These are phyloP conservation scores for Holothuria leucospilota DNA, from an alignment of 53 echinoderm and acorn worm genomes.

Conservation along the genomic window DNA sequence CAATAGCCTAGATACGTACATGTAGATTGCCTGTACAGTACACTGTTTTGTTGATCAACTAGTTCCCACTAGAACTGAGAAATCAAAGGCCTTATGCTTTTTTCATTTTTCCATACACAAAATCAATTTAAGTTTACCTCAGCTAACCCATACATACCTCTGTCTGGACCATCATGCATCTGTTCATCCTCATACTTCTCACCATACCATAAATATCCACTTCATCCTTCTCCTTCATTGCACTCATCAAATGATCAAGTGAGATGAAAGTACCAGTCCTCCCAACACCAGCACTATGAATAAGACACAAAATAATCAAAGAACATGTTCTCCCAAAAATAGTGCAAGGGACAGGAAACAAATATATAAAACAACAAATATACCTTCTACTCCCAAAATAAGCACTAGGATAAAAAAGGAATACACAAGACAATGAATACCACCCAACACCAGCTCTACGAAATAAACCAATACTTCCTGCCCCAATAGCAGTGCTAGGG, in stretches of 20 bases:
- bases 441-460: neutral
- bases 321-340: too few relatives aligned
- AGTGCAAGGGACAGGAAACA: neutral
- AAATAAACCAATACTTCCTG: too few relatives aligned
- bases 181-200: slow-evolving; percentile 64
- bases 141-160: slow-evolving; percentile 56
- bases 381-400: neutral
- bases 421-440: neutral
- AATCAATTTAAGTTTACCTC: neutral
- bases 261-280: slow-evolving; percentile 70
- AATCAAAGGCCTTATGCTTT: too few relatives aligned
- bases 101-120: too few relatives aligned
- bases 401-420: neutral
- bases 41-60: too few relatives aligned
- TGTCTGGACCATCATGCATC: slow-evolving; percentile 74
- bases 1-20: too few relatives aligned
- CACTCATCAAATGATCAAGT: slow-evolving; percentile 58
- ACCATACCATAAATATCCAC: slow-evolving; percentile 70
- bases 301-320: neutral
- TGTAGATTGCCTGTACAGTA: too few relatives aligned
- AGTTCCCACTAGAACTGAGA: too few relatives aligned
- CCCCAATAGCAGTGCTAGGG: too few relatives aligned
- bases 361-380: neutral
- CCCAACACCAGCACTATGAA: slow-evolving; percentile 70
- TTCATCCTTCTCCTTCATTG: slow-evolving; percentile 62